Evolutionary conservation across 2,888 invertebrate species (phyloP), one percentile per base, ranked within the genome.

Genomic region (Oscheius onirici): DNA sequence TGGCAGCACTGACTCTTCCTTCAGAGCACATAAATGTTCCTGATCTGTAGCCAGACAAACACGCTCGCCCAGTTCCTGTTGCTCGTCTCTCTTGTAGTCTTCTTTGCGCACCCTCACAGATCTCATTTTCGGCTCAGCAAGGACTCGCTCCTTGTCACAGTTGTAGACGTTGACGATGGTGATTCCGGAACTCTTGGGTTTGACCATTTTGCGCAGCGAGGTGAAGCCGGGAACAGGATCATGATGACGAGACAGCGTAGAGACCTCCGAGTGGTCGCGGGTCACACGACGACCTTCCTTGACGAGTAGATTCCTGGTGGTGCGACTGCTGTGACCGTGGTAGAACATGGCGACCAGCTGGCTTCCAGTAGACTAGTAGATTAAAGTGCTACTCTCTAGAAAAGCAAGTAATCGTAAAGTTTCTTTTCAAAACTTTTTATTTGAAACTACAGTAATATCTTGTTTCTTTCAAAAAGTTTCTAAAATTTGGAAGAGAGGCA

Each of bases 131-230:
- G 55, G 26, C 24, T 24, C 26, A 11, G 51, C 17, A 51, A 2
- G 10, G 20, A n/a, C 28, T 26, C n/a, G 20, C 43, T 17, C 43
- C 20, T 43, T 44, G 17, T 41, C 60, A 46, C 34, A 49, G 34
- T 63, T 63, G 63, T 63, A 63, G 46, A 63, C 63, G 26, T 63
- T 63, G 28, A 63, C 49, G 26, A 63, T 63, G 49, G 63, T 63
- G n/a, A 63, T 26, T 28, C 63, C 63, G 15, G 15, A 15, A 44
- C 22, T 46, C 13, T 40, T n/a, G 17, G 63, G 49, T 28, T 63
- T 63, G 28, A 63, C 34, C 49, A 49, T 24, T 20, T 63, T 24
- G n/a, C 63, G 63, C 46, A 63, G 49, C 26, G 63, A 63, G 6
- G 46, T 63, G 49, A 63, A 63, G 34, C 13, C 43, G 8, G 43